Evolutionary conservation across 2,113 vertebrate genomes (phyloP).

Genomic region (Conger conger): DNA sequence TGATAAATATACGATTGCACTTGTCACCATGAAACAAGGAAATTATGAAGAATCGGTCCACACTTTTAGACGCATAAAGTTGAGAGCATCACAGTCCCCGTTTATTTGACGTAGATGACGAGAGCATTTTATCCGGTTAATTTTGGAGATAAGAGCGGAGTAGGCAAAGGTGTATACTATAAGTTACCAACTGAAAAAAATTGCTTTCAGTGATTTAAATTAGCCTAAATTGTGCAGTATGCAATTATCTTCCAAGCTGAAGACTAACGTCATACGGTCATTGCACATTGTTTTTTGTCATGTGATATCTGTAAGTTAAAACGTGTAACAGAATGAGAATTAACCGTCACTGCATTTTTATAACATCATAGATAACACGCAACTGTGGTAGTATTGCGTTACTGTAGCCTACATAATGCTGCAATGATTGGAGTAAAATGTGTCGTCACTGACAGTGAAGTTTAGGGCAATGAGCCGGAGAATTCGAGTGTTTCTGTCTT

Average conservation of each 20-base stretch:
- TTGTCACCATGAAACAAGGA: not conserved
- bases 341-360: too few species aligned
- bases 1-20: not conserved
- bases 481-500: conserved; percentile 9
- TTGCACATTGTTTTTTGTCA: not conserved
- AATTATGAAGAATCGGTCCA: too few species aligned
- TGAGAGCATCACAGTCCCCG: too few species aligned
- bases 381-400: not conserved
- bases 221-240: not conserved
- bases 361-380: not conserved
- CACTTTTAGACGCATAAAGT: too few species aligned
- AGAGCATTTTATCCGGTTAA: not conserved
- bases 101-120: not conserved
- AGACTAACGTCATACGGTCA: not conserved
- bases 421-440: conserved; percentile 12
- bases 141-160: not conserved
- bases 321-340: not conserved
- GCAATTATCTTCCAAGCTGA: too few species aligned
- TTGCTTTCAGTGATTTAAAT: not conserved
- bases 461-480: conserved; percentile 17
- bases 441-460: conserved; percentile 18
- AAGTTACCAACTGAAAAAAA: not conserved
- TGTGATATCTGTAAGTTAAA: not conserved
- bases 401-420: not conserved
- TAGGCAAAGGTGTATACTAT: too few species aligned